These are phyloP conservation scores for Cryptoleucopteryx plumbea DNA, from an alignment of 2,113 vertebrate species.

Conservation along the genomic window DNA sequence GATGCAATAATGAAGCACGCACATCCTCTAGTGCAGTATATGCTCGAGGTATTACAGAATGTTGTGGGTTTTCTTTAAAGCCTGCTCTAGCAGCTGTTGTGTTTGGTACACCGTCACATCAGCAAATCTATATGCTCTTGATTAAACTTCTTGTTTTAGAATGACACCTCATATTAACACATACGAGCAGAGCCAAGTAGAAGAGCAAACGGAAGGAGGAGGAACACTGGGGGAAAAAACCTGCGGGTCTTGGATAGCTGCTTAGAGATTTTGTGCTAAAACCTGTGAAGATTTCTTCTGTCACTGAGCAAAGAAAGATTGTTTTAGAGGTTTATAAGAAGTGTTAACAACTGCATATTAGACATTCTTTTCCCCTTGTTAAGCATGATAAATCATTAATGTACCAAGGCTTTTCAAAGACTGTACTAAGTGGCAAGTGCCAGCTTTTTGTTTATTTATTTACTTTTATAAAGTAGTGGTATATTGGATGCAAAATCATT, in stretches of 20 bases:
- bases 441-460: slow-evolving; percentile 9
- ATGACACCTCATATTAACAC: slow-evolving; percentile 6
- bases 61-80: slow-evolving; percentile 10
- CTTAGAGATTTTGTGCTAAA: slow-evolving; percentile 36
- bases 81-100: neutral
- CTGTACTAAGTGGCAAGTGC: neutral
- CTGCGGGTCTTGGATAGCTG: neutral
- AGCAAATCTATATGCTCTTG: slow-evolving; percentile 9
- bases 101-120: neutral
- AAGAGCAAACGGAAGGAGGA: slow-evolving; percentile 4
- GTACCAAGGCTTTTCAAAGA: neutral
- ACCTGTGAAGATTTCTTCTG: slow-evolving; percentile 22
- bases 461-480: neutral
- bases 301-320: neutral
- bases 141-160: neutral
- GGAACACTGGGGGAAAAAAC: neutral
- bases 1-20: neutral
- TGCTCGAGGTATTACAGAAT: neutral
- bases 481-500: neutral
- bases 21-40: neutral
- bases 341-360: neutral
- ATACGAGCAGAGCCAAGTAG: neutral
- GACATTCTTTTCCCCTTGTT: neutral
- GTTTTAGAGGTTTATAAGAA: neutral
- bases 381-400: slow-evolving; percentile 1